Conservation (phyloP, 2,113 vertebrate species). For the Eonycteris spelaea region DNA sequence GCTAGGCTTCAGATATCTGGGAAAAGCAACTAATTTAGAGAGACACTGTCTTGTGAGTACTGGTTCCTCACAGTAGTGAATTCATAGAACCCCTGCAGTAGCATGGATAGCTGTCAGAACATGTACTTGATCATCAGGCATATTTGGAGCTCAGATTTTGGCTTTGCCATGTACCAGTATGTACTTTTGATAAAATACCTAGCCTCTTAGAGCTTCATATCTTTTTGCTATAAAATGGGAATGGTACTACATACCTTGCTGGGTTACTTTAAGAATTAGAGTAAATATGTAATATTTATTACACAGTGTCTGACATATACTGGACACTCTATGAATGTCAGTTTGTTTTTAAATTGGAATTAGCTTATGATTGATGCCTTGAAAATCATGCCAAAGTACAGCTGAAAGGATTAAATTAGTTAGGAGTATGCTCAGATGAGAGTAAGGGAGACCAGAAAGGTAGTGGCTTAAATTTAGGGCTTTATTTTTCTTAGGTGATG, state of each 20-base stretch:
- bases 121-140: background rate
- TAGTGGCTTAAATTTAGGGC: background rate
- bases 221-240: background rate
- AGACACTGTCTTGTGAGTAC: background rate
- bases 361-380: background rate
- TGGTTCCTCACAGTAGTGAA: background rate
- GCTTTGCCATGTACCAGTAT: background rate
- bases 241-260: background rate
- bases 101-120: background rate
- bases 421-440: background rate
- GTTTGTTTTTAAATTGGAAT: constrained; percentile 21
- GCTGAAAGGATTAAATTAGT: background rate
- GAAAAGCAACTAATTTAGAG: background rate
- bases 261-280: background rate
- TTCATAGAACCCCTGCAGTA: background rate
- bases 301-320: background rate
- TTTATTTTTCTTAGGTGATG: background rate
- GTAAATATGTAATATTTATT: background rate
- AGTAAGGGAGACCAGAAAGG: background rate
- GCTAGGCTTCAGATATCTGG: background rate
- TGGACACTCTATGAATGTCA: background rate
- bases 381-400: background rate
- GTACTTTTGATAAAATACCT: background rate
- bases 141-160: background rate
- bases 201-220: background rate